Percentiles rank a stretch among this genome's conserved stretches.
These are phyloP conservation scores for Wiebesia pumilae DNA, from an alignment of 1,140 invertebrate species.

Conservation along the genomic window DNA sequence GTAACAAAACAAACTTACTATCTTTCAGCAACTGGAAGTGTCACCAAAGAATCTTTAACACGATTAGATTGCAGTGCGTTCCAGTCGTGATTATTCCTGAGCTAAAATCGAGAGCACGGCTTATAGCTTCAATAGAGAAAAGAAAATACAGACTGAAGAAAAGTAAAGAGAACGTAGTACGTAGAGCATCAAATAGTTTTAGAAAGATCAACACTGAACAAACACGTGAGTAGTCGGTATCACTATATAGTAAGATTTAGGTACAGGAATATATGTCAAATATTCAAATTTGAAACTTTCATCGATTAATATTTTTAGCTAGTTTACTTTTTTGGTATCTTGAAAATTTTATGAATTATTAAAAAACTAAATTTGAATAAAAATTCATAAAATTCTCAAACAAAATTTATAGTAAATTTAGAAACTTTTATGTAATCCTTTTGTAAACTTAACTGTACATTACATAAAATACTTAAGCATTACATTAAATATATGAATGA, in stretches of 20 bases:
- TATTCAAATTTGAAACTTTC: too few species aligned
- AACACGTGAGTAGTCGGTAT: not conserved
- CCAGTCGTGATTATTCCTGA: constrained; percentile 21
- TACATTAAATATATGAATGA: too few species aligned
- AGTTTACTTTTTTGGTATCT: too few species aligned
- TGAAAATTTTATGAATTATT: too few species aligned
- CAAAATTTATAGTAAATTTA: too few species aligned
- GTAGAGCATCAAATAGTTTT: not conserved
- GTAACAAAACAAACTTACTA: not conserved
- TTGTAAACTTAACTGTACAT: too few species aligned
- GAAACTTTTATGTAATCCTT: too few species aligned
- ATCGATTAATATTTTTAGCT: too few species aligned
- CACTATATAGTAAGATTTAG: not conserved
- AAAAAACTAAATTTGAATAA: too few species aligned
- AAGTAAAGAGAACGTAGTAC: not conserved
- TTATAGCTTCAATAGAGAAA: not conserved
- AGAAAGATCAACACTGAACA: not conserved
- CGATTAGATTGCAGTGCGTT: not conserved
- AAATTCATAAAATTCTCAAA: too few species aligned
- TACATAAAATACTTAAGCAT: too few species aligned
- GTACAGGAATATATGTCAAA: too few species aligned
- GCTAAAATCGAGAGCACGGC: not conserved
- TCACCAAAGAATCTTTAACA: not conserved
- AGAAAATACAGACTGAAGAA: not conserved
- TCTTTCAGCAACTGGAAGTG: not conserved